A percentile compares a stretch with the other conserved stretches of the same genome.
phyloP scores from a whole-genome alignment of 2,797 vertebrate genomes.

The Buceros bicornis region DNA sequence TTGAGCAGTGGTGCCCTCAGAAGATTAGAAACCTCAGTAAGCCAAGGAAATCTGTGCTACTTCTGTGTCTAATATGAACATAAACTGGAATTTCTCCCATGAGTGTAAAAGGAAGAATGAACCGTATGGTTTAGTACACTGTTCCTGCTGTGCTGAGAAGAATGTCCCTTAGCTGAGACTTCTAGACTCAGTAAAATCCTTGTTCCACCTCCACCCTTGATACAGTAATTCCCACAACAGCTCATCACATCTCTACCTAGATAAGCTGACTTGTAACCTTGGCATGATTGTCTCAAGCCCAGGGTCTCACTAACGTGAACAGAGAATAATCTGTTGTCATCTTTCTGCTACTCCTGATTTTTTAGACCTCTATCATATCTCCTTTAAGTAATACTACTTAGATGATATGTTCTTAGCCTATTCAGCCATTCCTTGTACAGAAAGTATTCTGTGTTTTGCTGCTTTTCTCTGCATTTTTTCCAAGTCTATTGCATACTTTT shows the following conservation, averaged over 20 bases:
- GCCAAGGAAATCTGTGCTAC: not conserved
- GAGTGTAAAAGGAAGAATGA: not conserved
- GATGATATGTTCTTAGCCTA: not conserved
- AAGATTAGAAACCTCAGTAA: not conserved
- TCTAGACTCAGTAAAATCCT: not conserved
- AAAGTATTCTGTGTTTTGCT: not conserved
- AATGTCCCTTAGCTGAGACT: not conserved
- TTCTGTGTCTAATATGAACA: not conserved
- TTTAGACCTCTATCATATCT: not conserved
- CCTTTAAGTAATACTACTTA: not conserved
- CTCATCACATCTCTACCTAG: not conserved
- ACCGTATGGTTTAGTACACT: not conserved
- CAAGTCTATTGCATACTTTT: not conserved
- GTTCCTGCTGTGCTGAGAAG: not conserved
- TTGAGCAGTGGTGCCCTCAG: not conserved
- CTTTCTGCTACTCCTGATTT: not conserved
- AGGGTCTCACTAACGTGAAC: not conserved
- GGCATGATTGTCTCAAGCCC: not conserved
- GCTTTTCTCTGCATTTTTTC: not conserved
- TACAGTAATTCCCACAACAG: not conserved
- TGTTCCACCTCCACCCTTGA: not conserved
- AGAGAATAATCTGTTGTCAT: not conserved
- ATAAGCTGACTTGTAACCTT: not conserved
- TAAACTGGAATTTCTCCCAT: not conserved
- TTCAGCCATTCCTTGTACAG: not conserved